Conservation (phyloP, 2,113 vertebrate genomes). For the Mobula hypostoma region DNA sequence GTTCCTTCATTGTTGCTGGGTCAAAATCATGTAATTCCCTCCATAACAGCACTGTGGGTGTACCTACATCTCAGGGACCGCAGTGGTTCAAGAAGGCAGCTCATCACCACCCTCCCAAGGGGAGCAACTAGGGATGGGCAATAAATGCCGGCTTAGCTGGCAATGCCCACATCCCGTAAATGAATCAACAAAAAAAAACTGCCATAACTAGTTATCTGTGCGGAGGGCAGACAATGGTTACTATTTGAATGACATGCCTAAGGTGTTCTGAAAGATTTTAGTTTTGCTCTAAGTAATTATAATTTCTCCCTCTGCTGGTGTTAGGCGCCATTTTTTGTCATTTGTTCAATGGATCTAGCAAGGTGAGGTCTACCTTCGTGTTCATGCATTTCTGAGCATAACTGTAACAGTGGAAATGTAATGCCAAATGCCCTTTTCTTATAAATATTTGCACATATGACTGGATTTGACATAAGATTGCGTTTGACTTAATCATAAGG, state of each 20-base stretch:
- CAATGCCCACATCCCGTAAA: too few relatives aligned
- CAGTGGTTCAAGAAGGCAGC: too few relatives aligned
- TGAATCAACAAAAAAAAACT: neutral
- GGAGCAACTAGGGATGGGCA: too few relatives aligned
- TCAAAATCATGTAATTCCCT: too few relatives aligned
- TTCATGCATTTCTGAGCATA: neutral
- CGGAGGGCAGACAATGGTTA: neutral
- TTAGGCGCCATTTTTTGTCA: neutral
- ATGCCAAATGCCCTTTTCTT: neutral
- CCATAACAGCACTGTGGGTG: too few relatives aligned
- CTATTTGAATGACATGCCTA: neutral
- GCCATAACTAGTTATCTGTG: neutral
- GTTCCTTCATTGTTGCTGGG: too few relatives aligned
- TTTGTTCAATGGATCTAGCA: neutral
- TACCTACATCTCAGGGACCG: too few relatives aligned
- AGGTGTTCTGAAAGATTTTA: neutral
- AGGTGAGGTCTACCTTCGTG: neutral
- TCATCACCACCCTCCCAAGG: too few relatives aligned
- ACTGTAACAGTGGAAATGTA: neutral
- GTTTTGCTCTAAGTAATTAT: neutral
- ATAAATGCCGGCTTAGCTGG: too few relatives aligned
- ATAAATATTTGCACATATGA: too few relatives aligned
- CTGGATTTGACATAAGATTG: too few relatives aligned
- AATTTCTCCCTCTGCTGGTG: slow-evolving; percentile 16
- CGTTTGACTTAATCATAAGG: too few relatives aligned